These are phyloP conservation scores for Chromis chromis DNA, from an alignment of 2,797 vertebrate genomes.

Conservation along the genomic window DNA sequence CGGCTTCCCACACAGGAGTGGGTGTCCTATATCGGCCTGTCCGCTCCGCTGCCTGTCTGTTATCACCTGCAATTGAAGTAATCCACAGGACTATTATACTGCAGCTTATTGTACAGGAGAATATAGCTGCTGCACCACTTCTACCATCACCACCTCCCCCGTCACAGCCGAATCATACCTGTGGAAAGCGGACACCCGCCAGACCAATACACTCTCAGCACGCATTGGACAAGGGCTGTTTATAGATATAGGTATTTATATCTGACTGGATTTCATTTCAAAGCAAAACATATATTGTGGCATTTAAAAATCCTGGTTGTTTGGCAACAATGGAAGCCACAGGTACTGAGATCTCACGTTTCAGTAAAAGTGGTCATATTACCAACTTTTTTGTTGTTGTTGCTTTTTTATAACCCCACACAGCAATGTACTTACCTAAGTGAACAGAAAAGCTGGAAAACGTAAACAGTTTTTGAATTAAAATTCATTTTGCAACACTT, in stretches of 20 bases:
- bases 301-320: too few relatives aligned
- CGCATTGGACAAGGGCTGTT: slow-evolving; percentile 11
- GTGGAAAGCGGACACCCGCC: slow-evolving; percentile 84
- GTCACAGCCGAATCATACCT: slow-evolving; percentile 76
- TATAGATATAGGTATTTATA: neutral
- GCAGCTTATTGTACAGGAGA: slow-evolving; percentile 87
- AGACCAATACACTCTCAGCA: slow-evolving; percentile 46
- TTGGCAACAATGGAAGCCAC: too few relatives aligned
- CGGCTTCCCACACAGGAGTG: slow-evolving; percentile 87
- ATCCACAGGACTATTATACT: slow-evolving; percentile 88
- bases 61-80: slow-evolving; percentile 92
- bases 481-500: too few relatives aligned
- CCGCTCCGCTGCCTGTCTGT: slow-evolving; percentile 89
- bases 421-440: too few relatives aligned
- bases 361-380: too few relatives aligned
- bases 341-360: too few relatives aligned
- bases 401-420: too few relatives aligned
- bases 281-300: too few relatives aligned
- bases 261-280: too few relatives aligned
- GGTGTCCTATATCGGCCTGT: slow-evolving; percentile 90
- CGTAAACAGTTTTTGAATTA: too few relatives aligned
- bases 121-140: slow-evolving; percentile 80
- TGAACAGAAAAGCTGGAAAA: too few relatives aligned
- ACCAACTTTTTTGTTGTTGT: too few relatives aligned
- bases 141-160: slow-evolving; percentile 44